Percentiles rank a stretch among this genome's conserved stretches.
phyloP scores from a whole-genome alignment of 2,888 invertebrate species.

The Isotomurus palustris region DNA sequence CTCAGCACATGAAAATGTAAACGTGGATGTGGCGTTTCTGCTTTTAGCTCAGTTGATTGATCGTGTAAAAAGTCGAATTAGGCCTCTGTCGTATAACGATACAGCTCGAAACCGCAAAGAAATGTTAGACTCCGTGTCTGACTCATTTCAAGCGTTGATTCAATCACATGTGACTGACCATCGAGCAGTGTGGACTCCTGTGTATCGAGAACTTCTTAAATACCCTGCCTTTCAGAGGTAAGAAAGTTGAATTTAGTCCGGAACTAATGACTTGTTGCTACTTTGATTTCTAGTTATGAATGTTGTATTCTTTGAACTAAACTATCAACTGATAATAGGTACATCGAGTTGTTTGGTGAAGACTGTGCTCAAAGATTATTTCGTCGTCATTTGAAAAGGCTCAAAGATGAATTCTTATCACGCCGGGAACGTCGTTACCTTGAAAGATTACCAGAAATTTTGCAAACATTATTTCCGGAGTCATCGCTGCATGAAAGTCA shows the following conservation, averaged over 20 bases:
- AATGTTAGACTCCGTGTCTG: constrained; percentile 80
- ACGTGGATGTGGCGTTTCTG: constrained; percentile 87
- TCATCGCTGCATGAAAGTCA: constrained; percentile 53
- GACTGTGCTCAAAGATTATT: constrained; percentile 76
- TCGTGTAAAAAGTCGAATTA: constrained; percentile 73
- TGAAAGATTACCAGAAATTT: constrained; percentile 68
- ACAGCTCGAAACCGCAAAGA: constrained; percentile 82
- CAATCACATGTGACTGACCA: constrained; percentile 68
- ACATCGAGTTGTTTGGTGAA: constrained; percentile 82
- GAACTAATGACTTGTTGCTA: neutral
- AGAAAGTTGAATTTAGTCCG: neutral
- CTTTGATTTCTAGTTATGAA: neutral
- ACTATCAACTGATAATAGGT: constrained; percentile 49
- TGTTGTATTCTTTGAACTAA: neutral
- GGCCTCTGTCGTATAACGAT: constrained; percentile 71
- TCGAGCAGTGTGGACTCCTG: constrained; percentile 70
- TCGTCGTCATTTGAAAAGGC: constrained; percentile 69
- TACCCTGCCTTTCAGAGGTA: constrained; percentile 46
- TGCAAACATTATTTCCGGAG: constrained; percentile 74
- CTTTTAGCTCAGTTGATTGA: constrained; percentile 88
- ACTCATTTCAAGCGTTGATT: constrained; percentile 82
- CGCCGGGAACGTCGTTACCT: constrained; percentile 71
- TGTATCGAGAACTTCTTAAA: constrained; percentile 45
- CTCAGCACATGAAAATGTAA: constrained; percentile 92
- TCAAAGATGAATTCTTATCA: constrained; percentile 74